Evolutionary conservation across 2,888 invertebrate species (phyloP).

Genomic region (Malachius bipustulatus): DNA sequence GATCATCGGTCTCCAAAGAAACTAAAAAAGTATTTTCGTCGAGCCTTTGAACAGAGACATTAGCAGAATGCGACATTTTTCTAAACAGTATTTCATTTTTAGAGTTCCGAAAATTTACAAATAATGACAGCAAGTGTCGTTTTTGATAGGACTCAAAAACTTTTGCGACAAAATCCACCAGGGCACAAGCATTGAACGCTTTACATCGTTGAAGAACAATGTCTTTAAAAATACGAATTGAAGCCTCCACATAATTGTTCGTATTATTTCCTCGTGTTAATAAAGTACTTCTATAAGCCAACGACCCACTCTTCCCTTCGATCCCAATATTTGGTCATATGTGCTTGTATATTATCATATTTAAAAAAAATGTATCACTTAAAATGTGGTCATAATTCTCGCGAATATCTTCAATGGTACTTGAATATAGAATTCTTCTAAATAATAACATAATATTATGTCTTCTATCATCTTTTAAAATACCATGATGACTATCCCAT

Average conservation of each 20-base stretch:
- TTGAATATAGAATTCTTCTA: constrained; percentile 5
- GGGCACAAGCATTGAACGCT: constrained; percentile 20
- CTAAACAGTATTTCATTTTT: constrained; percentile 7
- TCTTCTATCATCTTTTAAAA: constrained; percentile 10
- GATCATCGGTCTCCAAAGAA: too few relatives aligned
- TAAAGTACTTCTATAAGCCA: constrained; percentile 14
- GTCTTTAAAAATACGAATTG: constrained; percentile 19
- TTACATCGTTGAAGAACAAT: constrained; percentile 18
- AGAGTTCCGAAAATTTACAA: constrained; percentile 8
- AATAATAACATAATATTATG: constrained; percentile 9
- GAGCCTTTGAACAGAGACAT: constrained; percentile 2
- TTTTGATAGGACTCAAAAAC: constrained; percentile 11
- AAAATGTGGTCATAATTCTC: neutral
- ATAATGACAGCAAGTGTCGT: constrained; percentile 7
- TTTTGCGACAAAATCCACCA: constrained; percentile 8
- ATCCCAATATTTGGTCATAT: constrained; percentile 8
- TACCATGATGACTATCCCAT: constrained; percentile 9
- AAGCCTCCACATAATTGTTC: constrained; percentile 18
- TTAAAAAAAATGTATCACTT: constrained; percentile 5
- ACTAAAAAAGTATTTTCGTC: too few relatives aligned
- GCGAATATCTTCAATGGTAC: constrained; percentile 8
- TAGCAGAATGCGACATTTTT: constrained; percentile 3
- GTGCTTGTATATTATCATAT: constrained; percentile 7
- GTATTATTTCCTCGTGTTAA: constrained; percentile 19
- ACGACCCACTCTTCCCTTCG: constrained; percentile 10